These are phyloP conservation scores for Dryocosmus kuriphilus DNA, from an alignment of 2,888 invertebrate genomes.

Conservation along the genomic window DNA sequence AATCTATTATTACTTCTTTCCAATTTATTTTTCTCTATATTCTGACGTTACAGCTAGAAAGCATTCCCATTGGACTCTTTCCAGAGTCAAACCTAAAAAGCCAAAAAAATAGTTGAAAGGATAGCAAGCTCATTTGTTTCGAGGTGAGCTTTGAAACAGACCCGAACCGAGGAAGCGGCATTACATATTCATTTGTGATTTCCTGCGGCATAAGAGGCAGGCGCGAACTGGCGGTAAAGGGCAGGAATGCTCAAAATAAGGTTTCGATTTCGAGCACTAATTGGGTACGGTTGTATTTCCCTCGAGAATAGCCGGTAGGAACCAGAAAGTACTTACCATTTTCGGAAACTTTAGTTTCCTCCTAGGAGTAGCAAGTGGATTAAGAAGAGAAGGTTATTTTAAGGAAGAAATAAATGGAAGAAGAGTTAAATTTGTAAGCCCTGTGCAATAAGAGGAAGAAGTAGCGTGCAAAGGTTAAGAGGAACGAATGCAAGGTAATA, in stretches of 20 bases:
- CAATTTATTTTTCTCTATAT: background rate
- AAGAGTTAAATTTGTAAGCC: constrained; percentile 23
- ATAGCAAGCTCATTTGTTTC: constrained; percentile 51
- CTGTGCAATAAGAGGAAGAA: constrained; percentile 44
- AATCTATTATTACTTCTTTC: background rate
- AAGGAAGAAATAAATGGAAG: constrained; percentile 48
- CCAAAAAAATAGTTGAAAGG: constrained; percentile 3
- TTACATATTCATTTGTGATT: constrained; percentile 75
- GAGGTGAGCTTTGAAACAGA: constrained; percentile 18
- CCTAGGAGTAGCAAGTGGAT: constrained; percentile 48
- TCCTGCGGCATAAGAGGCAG: constrained; percentile 52
- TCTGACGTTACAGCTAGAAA: constrained; percentile 6
- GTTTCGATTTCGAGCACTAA: constrained; percentile 75
- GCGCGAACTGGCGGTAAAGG: constrained; percentile 41
- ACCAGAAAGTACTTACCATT: constrained; percentile 60
- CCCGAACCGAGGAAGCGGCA: constrained; percentile 51
- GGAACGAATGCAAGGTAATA: constrained; percentile 68
- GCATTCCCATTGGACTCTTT: background rate
- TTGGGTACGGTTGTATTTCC: constrained; percentile 73
- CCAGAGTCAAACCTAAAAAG: background rate
- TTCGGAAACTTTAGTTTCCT: constrained; percentile 57
- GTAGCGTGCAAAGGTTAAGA: constrained; percentile 47
- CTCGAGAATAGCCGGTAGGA: constrained; percentile 66
- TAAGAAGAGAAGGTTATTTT: constrained; percentile 47
- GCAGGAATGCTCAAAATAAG: constrained; percentile 70